A percentile compares a stretch with the other conserved stretches of the same genome.
These are phyloP conservation scores for Chironomus tepperi DNA, from an alignment of 1,140 invertebrate species.

Conservation along the genomic window DNA sequence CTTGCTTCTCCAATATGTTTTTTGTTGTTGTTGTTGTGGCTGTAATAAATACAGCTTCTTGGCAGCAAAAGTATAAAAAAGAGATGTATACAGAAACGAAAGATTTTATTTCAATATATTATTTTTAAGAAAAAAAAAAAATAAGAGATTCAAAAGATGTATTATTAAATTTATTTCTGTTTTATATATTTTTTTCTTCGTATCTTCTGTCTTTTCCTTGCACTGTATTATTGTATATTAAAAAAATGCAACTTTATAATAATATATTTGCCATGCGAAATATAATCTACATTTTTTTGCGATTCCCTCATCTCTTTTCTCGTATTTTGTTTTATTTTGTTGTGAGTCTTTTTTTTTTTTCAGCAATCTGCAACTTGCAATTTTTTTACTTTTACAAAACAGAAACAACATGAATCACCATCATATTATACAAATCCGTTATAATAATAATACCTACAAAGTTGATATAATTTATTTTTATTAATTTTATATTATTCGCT, in stretches of 20 bases:
- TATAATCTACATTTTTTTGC: constrained; percentile 6
- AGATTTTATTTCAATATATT: constrained; percentile 22
- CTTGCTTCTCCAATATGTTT: background rate
- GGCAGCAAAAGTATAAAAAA: background rate
- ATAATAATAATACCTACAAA: background rate
- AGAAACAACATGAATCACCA: background rate
- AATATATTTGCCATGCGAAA: constrained; percentile 14
- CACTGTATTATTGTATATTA: constrained; percentile 17
- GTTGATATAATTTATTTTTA: constrained; percentile 2
- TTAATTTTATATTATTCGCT: background rate
- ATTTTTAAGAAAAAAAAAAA: background rate
- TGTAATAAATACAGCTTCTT: constrained; percentile 18
- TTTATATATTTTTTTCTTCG: constrained; percentile 4
- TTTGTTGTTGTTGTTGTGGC: background rate
- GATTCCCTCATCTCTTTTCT: background rate
- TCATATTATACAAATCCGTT: background rate
- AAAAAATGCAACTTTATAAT: constrained; percentile 23
- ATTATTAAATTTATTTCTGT: constrained; percentile 23
- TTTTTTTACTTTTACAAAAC: too few species aligned
- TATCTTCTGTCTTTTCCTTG: background rate
- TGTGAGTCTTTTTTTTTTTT: background rate
- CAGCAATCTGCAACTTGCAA: too few species aligned
- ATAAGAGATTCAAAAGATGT: constrained; percentile 17
- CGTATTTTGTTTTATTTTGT: background rate
- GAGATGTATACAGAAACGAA: background rate